Evolutionary conservation across 2,113 vertebrate species (phyloP), one percentile per base, ranked within the genome.

Genomic region (Narcine bancroftii): DNA sequence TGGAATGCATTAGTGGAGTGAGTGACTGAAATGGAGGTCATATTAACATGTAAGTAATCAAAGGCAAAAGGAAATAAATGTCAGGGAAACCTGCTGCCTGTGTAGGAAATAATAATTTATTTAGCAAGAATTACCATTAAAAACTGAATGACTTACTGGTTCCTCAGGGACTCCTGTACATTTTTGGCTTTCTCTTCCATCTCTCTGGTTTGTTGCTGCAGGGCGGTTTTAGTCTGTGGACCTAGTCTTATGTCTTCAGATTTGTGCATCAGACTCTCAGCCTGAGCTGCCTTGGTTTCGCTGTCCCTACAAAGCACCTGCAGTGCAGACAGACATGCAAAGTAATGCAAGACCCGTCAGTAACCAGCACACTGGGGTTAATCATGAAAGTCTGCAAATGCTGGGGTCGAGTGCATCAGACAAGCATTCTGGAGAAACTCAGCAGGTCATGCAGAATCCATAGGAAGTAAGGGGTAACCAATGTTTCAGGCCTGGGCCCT

Each of bases 161-260:
- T 97, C 94, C 96, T 96, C 92, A 99, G 96, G 15, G 96, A 96
- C 93, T 96, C 94, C 94, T 97, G 97, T 81, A 98, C 94, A 93
- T 97, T 96, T 94, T 95, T 93, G 87, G 98, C 94, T 93, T 96
- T 96, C 75, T 98, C 97, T 94, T 96, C 95, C 94, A 97, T 95
- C 63, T 96, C 95, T 93, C 94, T 95, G 47, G 97, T 97, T 95
- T 98, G 97, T 93, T 97, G 95, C 0, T 96, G 95, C 92, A 99
- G 96, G 66, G 94, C 93, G 33, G 95, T 96, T 92, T 96, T 97
- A 92, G 95, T 98, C 94, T 96, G 97, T 65, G 96, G 95, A 79
- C 98, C 96, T 29, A 99, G 96, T 17, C 96, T 95, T 93, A 99
- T 97, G 63, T 97, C 96, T 47, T 95, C 95, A 85, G 98, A 97